Percentiles rank a stretch among this genome's conserved stretches.
Evolutionary conservation across 2,113 vertebrate species (phyloP).

Genomic region (Anhinga anhinga): DNA sequence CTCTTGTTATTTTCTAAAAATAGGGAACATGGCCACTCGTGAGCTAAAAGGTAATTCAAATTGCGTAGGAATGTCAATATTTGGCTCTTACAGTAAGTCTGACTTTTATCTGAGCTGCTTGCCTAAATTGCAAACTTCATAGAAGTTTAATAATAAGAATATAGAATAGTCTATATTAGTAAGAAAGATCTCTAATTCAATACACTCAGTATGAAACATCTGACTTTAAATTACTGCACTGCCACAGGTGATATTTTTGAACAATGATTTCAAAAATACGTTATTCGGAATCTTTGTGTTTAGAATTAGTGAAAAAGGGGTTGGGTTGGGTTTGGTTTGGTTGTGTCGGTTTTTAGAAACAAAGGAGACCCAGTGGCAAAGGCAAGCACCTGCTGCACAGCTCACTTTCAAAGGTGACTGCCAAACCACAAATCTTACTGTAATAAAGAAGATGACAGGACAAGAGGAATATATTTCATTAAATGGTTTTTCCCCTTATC

Average conservation of each 20-base stretch:
- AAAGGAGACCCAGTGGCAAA: not conserved
- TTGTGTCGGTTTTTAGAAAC: not conserved
- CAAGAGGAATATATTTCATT: not conserved
- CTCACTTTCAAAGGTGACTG: not conserved
- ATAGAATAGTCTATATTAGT: not conserved
- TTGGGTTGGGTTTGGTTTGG: not conserved
- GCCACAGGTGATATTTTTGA: not conserved
- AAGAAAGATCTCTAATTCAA: not conserved
- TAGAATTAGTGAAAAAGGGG: not conserved
- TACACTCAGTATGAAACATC: not conserved
- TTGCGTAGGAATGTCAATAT: not conserved
- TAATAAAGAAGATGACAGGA: not conserved
- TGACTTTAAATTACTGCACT: not conserved
- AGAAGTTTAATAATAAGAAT: not conserved
- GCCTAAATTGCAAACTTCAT: not conserved
- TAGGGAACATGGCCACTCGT: not conserved
- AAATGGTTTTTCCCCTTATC: not conserved
- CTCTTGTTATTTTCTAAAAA: not conserved
- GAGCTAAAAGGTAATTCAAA: not conserved
- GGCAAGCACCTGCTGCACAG: not conserved
- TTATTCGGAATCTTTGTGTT: not conserved
- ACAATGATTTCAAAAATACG: not conserved
- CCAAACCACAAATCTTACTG: not conserved
- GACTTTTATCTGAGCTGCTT: not conserved
- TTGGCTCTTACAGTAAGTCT: not conserved